Base-by-base conservation (phyloP, 2,888 invertebrate species). In the Sesia bembeciformis region DNA sequence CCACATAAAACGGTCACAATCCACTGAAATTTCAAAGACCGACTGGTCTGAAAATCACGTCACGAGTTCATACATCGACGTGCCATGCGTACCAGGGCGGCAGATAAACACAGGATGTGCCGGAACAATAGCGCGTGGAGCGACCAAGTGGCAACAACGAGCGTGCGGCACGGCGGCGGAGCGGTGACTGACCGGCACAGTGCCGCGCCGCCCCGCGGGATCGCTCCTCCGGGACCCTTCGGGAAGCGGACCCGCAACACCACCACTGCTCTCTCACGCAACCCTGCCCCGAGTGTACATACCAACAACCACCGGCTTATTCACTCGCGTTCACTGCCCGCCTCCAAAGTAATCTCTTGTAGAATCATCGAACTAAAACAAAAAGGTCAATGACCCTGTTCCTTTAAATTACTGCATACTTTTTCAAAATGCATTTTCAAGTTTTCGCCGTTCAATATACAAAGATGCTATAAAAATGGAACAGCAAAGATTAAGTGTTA, bases 131-230 rank as follows among this genome's bases (percentile, higher is more conserved):
- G 71, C 64, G 67, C 66, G 64, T 66, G 65, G 69, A 62, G 68
- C 7, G 40, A 52, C 63, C 64, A 67, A 64, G 62, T 66, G 63
- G 59, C 59, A 68, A 62, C 72, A 71, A 65, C 87, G 84, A 79
- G 84, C 81, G 87, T 78, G 62, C 88, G 77, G 77, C 78, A 68
- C 84, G 86, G 81, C 83, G 84, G 76, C 81, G 64, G 67, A 86
- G 83, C 89, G 88, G 88, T 88, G 87, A 89, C 89, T 89, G 89
- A 87, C 89, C 88, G 89, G 75, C 88, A 72, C 82, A 88, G 69
- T 88, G 85, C 82, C 86, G 86, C 86, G 66, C 81, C 76, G 81
- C 85, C 87, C 85, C 68, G 81, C 84, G 77, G 78, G 78, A 76
- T 66, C 76, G 70, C 62, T 81, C 84, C 86, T 81, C 71, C 78